These are phyloP conservation scores for Magallana nippona DNA, from an alignment of 2,888 invertebrate species.

Conservation along the genomic window DNA sequence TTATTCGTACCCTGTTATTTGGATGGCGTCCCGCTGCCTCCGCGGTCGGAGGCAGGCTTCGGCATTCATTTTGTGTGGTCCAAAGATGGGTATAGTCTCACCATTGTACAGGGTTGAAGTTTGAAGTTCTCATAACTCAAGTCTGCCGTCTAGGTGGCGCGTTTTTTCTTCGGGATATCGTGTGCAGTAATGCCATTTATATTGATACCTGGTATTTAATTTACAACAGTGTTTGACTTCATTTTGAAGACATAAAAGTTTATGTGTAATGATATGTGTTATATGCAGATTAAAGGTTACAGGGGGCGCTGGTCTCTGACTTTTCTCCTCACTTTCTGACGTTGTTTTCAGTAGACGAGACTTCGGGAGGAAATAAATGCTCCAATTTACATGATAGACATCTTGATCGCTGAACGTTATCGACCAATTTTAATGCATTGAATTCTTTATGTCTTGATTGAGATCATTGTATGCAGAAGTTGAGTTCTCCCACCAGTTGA, in stretches of 20 bases:
- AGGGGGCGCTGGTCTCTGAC: neutral
- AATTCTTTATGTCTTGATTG: slow-evolving; percentile 9
- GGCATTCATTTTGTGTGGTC: slow-evolving; percentile 30
- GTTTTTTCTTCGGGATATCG: slow-evolving; percentile 31
- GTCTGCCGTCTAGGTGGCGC: slow-evolving; percentile 49
- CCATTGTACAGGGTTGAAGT: slow-evolving; percentile 42
- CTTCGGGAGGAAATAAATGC: slow-evolving; percentile 16
- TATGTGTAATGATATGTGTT: slow-evolving; percentile 45
- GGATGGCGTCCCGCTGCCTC: slow-evolving; percentile 36
- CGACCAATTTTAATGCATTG: slow-evolving; percentile 23
- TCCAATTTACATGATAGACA: slow-evolving; percentile 21
- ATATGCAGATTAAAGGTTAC: slow-evolving; percentile 36
- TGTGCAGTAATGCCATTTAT: slow-evolving; percentile 38
- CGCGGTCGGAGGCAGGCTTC: slow-evolving; percentile 21
- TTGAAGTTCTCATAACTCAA: slow-evolving; percentile 48
- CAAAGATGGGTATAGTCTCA: slow-evolving; percentile 26
- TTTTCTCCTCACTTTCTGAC: slow-evolving; percentile 5
- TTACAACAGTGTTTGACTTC: slow-evolving; percentile 47
- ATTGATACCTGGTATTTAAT: slow-evolving; percentile 47
- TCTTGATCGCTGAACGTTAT: slow-evolving; percentile 23
- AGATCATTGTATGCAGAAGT: neutral
- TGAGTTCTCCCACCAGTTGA: slow-evolving; percentile 2
- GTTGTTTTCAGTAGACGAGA: neutral
- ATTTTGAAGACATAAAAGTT: slow-evolving; percentile 42
- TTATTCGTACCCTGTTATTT: slow-evolving; percentile 40